Evolutionary conservation across 2,888 invertebrate genomes (phyloP), one percentile per base, ranked within the genome.

Genomic region (Drosophila greeni): DNA sequence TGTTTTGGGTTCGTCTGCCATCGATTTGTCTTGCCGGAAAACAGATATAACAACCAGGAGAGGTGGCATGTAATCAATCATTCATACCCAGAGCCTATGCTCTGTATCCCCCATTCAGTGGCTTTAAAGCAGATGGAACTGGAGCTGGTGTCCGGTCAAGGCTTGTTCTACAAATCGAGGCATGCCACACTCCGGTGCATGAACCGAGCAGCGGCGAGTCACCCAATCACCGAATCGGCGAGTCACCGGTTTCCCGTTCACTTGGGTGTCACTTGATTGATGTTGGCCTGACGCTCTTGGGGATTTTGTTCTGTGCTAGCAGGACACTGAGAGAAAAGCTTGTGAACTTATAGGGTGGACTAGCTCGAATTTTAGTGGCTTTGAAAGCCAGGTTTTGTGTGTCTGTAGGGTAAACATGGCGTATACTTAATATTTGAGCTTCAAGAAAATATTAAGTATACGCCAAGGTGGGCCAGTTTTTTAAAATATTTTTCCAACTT

Each of bases 221-320:
- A 53, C 54, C 61, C 57, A 58, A 42, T 58, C 58, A 58, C 42
- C 42, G 34, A 57, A 57, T 36, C 26, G 26, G 20, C 58, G 20
- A 58, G 58, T 76, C 67, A 82, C 76, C 73, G 40, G 70, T 72
- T 72, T 73, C 23, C 56, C 55, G 11, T 37, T 52, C 36, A 26
- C 26, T 37, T 16, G 65, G 61, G 14, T 55, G 74, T 51, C 74
- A 69, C 47, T 83, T 81, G 84, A 85, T 81, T 85, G 75, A 81
- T 81, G 84, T 81, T 59, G 36, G 39, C 73, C 42, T 66, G 29
- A 20, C 14, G 24, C 26, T 20, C 3, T 26, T 5, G 7, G 40
- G 31, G 24, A 12, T 26, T 36, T 20, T 7, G 48, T 31, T 14
- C 31, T 31, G 16, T 47, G 34, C 16, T 8, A 4, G 14, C 20